Percentiles rank a stretch among this genome's conserved stretches.
These are phyloP conservation scores for Himalopsyche kuldschensis DNA, from an alignment of 2,888 invertebrate genomes.

Conservation along the genomic window DNA sequence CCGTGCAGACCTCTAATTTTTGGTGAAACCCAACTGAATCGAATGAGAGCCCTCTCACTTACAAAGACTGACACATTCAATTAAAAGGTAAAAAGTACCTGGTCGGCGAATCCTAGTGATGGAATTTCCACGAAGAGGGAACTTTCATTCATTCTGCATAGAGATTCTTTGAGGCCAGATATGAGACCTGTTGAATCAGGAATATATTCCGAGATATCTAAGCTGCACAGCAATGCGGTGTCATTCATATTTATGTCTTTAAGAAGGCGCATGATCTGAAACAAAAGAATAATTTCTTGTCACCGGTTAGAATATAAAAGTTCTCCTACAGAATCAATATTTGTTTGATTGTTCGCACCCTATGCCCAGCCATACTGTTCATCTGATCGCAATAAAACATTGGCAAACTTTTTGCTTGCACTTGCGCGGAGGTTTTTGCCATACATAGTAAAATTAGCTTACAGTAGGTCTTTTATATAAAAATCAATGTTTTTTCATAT, in stretches of 20 bases:
- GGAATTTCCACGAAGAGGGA: slow-evolving; percentile 49
- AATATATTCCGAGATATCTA: slow-evolving; percentile 50
- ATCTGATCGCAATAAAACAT: no score
- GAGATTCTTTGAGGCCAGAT: slow-evolving; percentile 44
- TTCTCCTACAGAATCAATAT: neutral
- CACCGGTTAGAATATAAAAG: neutral
- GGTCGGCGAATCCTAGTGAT: slow-evolving; percentile 50
- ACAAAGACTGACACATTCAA: neutral
- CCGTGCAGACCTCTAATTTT: no score
- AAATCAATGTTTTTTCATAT: no score
- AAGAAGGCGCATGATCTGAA: slow-evolving; percentile 52
- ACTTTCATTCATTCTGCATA: slow-evolving; percentile 45
- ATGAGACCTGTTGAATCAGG: slow-evolving; percentile 49
- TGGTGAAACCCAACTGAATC: no score
- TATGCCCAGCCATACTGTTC: no score
- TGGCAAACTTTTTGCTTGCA: no score
- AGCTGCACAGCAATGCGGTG: slow-evolving; percentile 47
- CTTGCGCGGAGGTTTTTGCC: no score
- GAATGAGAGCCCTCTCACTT: neutral
- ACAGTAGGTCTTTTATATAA: no score
- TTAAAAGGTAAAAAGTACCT: slow-evolving; percentile 44
- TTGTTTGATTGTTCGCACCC: no score
- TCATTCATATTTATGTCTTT: slow-evolving; percentile 51
- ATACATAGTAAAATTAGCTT: no score
- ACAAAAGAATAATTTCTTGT: neutral